Evolutionary conservation across 1,140 invertebrate genomes (phyloP), one percentile per base, ranked within the genome.

Genomic region (Pomacea maculata): DNA sequence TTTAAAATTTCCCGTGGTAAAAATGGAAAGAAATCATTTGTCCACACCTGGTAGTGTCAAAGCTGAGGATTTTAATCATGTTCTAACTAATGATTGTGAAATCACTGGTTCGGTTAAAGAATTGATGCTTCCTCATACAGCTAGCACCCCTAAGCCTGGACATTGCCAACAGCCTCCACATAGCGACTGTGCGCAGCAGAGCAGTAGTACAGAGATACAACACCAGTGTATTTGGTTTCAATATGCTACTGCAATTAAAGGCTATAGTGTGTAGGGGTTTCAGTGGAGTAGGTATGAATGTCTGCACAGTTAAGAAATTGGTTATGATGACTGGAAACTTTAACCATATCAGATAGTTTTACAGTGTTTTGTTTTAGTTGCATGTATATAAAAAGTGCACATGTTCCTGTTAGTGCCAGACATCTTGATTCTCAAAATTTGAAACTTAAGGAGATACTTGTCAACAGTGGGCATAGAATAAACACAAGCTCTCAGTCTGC

Each of bases 191-290:
- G 64, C 57, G n/a, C 1, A 17, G 34, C 67, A 70, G 6, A 6
- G 67, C n/a, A 70, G 12, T 70, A 12, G 12, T 70, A 70, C 67
- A 70, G 11, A 25, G 12, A 34, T 34, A 70, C 67, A 70, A 70
- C 6, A n/a, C 67, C 67, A 70, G 75, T 68, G n/a, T 63, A 68
- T 77, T 14, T 77, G 75, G 75, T 77, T 77, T 25, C 75, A 77
- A 21, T 77, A 34, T 54, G 29, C 75, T 29, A 67, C 75, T 52
- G 52, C 67, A 4, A 68, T 77, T 54, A 77, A 77, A 21, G 75
- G 75, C 11, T 77, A 77, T 34, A 25, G 75, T 11, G 25, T 67
- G 8, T 77, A 17, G 65, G 11, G 6, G 14, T 34, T 25, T 12
- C n/a, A n/a, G 67, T 9, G 12, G 67, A 21, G 11, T 70, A 1